Percentiles rank a stretch among this genome's conserved stretches.
Conservation (phyloP, 1,140 invertebrate genomes). For the Lasaia peninsularis region DNA sequence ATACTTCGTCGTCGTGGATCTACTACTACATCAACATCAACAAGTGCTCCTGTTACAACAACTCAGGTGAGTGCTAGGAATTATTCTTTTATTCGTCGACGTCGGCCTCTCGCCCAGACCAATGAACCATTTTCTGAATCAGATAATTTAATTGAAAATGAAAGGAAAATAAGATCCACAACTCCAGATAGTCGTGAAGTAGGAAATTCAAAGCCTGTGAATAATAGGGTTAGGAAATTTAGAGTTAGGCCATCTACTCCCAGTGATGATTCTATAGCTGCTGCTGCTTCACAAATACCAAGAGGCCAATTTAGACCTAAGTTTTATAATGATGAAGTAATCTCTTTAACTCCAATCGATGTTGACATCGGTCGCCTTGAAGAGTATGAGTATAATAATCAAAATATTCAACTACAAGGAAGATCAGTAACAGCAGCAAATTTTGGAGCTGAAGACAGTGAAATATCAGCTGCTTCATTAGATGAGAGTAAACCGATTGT, state of each 20-base stretch:
- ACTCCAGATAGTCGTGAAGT: slow-evolving; percentile 69
- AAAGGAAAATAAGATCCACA: slow-evolving; percentile 68
- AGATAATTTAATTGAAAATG: slow-evolving; percentile 41
- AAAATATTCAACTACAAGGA: slow-evolving; percentile 27
- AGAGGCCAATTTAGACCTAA: slow-evolving; percentile 47
- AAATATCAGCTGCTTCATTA: slow-evolving; percentile 57
- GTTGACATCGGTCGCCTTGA: slow-evolving; percentile 30
- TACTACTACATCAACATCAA: slow-evolving; percentile 49
- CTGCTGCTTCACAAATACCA: slow-evolving; percentile 48
- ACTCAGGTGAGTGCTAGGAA: slow-evolving; percentile 77
- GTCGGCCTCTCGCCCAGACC: slow-evolving; percentile 58
- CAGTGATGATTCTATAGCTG: slow-evolving; percentile 54
- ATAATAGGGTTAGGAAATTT: slow-evolving; percentile 34
- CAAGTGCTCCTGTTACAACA: slow-evolving; percentile 56
- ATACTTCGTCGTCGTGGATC: slow-evolving; percentile 54
- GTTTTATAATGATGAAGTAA: slow-evolving; percentile 40
- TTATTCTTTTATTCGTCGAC: slow-evolving; percentile 69
- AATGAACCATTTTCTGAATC: slow-evolving; percentile 68
- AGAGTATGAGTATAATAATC: slow-evolving; percentile 30
- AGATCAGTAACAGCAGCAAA: slow-evolving; percentile 48
- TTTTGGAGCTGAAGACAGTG: slow-evolving; percentile 51
- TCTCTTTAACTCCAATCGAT: slow-evolving; percentile 50
- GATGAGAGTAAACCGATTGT: slow-evolving; percentile 47
- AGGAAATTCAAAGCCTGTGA: slow-evolving; percentile 28
- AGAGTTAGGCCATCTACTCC: slow-evolving; percentile 38